Conservation (phyloP, 2,888 invertebrate species). For the Nemapogon koenigi region DNA sequence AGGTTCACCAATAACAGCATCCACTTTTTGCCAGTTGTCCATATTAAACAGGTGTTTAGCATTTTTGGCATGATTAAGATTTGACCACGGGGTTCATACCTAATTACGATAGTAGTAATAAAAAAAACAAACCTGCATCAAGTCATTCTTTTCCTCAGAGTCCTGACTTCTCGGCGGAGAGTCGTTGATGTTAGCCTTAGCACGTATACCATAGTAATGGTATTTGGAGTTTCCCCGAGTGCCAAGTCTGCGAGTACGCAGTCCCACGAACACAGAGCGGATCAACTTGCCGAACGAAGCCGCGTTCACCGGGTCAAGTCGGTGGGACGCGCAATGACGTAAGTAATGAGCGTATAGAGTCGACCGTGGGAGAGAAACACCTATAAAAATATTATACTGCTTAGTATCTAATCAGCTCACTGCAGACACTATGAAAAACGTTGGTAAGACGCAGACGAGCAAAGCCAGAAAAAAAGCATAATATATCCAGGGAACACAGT, state of each 20-base stretch:
- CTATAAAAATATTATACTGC: conserved; percentile 22
- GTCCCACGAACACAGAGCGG: conserved; percentile 95
- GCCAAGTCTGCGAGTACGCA: conserved; percentile 93
- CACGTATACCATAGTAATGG: conserved; percentile 99
- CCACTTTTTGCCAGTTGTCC: too few relatives aligned
- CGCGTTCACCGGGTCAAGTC: conserved; percentile 98
- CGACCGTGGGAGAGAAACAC: conserved; percentile 89
- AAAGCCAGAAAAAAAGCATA: too few relatives aligned
- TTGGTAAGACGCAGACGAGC: too few relatives aligned
- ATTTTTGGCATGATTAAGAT: background rate
- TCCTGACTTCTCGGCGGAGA: conserved; percentile 56
- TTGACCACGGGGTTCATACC: background rate
- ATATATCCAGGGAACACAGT: conserved; percentile 9
- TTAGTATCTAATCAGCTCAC: too few relatives aligned
- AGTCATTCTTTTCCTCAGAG: conserved; percentile 5
- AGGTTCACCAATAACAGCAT: too few relatives aligned
- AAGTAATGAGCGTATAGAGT: conserved; percentile 97
- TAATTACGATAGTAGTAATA: background rate
- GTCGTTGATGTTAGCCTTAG: conserved; percentile 85
- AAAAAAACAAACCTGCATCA: background rate
- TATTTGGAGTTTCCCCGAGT: conserved; percentile 98
- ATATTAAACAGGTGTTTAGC: background rate
- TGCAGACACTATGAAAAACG: too few relatives aligned
- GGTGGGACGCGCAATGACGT: conserved; percentile 91
- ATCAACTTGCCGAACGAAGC: conserved; percentile 99